A percentile compares a stretch with the other conserved stretches of the same genome.
These are phyloP conservation scores for Gymnoscelis rufifasciata DNA, from an alignment of 2,888 invertebrate genomes.

Conservation along the genomic window DNA sequence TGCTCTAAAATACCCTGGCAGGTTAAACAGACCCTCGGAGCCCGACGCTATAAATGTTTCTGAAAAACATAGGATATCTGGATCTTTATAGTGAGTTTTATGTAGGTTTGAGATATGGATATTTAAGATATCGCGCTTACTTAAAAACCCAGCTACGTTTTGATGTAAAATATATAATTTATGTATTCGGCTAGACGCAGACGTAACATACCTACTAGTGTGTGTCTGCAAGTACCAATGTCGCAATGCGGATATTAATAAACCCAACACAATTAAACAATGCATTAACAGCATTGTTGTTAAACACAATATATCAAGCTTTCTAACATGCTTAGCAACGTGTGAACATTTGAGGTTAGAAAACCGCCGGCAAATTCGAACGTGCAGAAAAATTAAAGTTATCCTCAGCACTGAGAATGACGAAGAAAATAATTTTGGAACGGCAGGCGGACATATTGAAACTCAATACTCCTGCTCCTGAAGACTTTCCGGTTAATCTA, in stretches of 20 bases:
- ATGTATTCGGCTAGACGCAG: constrained; percentile 9
- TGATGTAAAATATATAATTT: no score
- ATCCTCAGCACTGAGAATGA: constrained; percentile 43
- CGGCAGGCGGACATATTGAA: constrained; percentile 70
- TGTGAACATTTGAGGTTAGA: constrained; percentile 54
- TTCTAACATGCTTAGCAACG: constrained; percentile 9
- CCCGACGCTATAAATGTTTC: neutral
- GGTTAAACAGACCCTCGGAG: neutral
- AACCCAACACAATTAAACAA: constrained; percentile 10
- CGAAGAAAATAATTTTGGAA: constrained; percentile 61
- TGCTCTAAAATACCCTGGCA: neutral
- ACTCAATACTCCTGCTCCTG: constrained; percentile 68
- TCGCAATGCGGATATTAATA: constrained; percentile 30
- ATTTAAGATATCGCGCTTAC: neutral
- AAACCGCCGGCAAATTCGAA: constrained; percentile 44
- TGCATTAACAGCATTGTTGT: constrained; percentile 24
- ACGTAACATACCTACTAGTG: constrained; percentile 11
- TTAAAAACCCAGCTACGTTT: neutral
- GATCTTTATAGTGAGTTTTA: neutral
- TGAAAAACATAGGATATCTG: constrained; percentile 2
- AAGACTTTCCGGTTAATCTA: constrained; percentile 40
- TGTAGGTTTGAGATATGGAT: neutral
- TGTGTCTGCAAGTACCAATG: no score
- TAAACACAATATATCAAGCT: constrained; percentile 24
- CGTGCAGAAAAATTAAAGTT: constrained; percentile 38